Base-by-base conservation (phyloP, 2,113 vertebrate species). In the Corythornis madagascariensis region DNA sequence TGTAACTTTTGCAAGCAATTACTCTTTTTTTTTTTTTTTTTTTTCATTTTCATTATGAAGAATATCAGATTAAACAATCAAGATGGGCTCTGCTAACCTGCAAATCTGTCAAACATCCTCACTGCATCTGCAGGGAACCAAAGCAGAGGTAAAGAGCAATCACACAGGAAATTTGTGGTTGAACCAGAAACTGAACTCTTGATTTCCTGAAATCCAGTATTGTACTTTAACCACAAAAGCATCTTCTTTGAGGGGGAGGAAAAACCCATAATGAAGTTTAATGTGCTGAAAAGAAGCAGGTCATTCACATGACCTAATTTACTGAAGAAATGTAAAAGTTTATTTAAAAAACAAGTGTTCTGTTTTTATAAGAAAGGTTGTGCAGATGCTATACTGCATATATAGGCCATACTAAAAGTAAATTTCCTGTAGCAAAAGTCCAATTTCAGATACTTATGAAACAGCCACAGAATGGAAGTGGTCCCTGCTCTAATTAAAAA, bases 181-280 rank as follows among this genome's bases (percentile, higher is more conserved):
- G 53, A 92, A 93, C 74, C 82, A 95, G 72, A 92, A 94, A 94
- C 67, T 74, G 82, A 94, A 92, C 77, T 89, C 56, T 91, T 92
- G 60, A 95, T 95, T 96, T 96, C 84, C 84, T 95, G 95, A 94
- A 94, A 95, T 92, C 50, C 78, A 89, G 18, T 80, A 55, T n/a
- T 56, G 47, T 42, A 64, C 48, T 87, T 83, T 33, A 92, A 94
- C 91, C 79, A 89, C 91, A 94, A 93, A 86, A 89, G 78, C 64
- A 71, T 89, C 53, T 66, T 94, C 67, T 92, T 66, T 86, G 52
- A 48, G 17, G 24, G 67, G 64, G 43, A 93, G 71, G 63, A 89
- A 96, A 93, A 91, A 33, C 87, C 53, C 56, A 77, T 83, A 77
- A 87, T 85, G 43, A 93, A 93, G 65, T 85, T 63, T 45, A 83